Conservation (phyloP, 2,888 invertebrate species). For the Bugulina stolonifera region DNA sequence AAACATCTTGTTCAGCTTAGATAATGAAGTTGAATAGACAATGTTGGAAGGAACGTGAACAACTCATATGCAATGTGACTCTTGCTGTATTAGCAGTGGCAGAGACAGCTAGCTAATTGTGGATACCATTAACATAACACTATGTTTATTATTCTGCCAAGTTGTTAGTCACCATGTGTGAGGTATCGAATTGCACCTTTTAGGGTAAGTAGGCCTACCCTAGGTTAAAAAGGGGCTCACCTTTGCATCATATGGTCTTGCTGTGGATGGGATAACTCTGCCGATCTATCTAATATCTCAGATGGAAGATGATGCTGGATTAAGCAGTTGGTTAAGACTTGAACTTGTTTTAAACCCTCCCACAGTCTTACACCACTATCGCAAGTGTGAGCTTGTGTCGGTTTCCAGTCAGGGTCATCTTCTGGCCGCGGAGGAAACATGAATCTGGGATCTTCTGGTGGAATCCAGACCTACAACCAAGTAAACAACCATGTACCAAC, state of each 20-base stretch:
- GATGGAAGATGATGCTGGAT: conserved; percentile 45
- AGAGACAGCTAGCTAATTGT: too few species aligned
- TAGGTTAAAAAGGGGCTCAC: background rate
- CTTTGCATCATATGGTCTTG: conserved; percentile 15
- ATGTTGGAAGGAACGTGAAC: too few species aligned
- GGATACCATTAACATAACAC: background rate
- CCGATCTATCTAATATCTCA: conserved; percentile 30
- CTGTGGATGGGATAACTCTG: background rate
- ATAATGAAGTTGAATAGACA: too few species aligned
- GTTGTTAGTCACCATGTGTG: too few species aligned
- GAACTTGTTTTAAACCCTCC: conserved; percentile 68
- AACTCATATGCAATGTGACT: too few species aligned
- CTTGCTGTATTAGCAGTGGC: too few species aligned
- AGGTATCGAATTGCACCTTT: too few species aligned
- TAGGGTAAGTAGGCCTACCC: too few species aligned
- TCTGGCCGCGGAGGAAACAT: conserved; percentile 29
- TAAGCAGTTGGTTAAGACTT: conserved; percentile 70
- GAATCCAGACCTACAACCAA: conserved; percentile 25
- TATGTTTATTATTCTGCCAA: too few species aligned
- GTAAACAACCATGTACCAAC: too few species aligned
- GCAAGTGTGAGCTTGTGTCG: conserved; percentile 1
- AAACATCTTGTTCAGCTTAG: too few species aligned
- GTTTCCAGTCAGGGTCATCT: conserved; percentile 56
- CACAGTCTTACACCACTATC: background rate
- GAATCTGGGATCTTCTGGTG: conserved; percentile 32